Percentiles rank a stretch among this genome's conserved stretches.
These are phyloP conservation scores for Motacilla tschutschensis DNA, from an alignment of 2,113 vertebrate genomes.

Conservation along the genomic window DNA sequence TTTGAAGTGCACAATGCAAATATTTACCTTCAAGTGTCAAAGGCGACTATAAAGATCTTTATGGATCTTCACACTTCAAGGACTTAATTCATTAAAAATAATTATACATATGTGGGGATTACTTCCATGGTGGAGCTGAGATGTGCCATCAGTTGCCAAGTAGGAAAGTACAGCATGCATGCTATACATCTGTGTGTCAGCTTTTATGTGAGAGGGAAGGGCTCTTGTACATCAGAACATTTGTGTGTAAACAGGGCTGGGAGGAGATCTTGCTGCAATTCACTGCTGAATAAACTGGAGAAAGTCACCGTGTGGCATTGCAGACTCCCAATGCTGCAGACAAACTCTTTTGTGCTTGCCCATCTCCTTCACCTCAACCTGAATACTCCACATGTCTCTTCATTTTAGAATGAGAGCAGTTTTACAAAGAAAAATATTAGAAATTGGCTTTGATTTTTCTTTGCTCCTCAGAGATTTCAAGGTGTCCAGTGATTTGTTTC, in stretches of 20 bases:
- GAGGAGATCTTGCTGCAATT: constrained; percentile 7
- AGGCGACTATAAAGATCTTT: constrained; percentile 64
- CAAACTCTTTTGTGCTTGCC: background rate
- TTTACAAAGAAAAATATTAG: constrained; percentile 23
- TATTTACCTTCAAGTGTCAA: constrained; percentile 65
- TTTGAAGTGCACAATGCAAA: constrained; percentile 61
- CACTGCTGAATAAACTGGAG: constrained; percentile 12
- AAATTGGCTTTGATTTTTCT: constrained; percentile 38
- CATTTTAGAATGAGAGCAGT: background rate
- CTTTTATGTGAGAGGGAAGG: constrained; percentile 32
- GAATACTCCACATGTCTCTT: background rate
- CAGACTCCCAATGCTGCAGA: background rate
- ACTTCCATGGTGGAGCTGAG: constrained; percentile 9
- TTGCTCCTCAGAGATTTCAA: constrained; percentile 5
- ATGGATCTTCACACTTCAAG: constrained; percentile 63
- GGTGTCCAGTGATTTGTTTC: constrained; percentile 5
- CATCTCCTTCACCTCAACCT: background rate
- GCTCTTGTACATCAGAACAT: background rate
- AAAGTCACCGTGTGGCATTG: background rate
- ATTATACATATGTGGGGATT: constrained; percentile 55
- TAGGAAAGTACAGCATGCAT: background rate
- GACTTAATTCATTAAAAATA: constrained; percentile 66
- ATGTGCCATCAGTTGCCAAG: constrained; percentile 35
- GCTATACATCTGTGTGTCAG: constrained; percentile 12
- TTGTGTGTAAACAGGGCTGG: constrained; percentile 31